phyloP scores from a whole-genome alignment of 2,113 vertebrate species.

The Shinisaurus crocodilurus region DNA sequence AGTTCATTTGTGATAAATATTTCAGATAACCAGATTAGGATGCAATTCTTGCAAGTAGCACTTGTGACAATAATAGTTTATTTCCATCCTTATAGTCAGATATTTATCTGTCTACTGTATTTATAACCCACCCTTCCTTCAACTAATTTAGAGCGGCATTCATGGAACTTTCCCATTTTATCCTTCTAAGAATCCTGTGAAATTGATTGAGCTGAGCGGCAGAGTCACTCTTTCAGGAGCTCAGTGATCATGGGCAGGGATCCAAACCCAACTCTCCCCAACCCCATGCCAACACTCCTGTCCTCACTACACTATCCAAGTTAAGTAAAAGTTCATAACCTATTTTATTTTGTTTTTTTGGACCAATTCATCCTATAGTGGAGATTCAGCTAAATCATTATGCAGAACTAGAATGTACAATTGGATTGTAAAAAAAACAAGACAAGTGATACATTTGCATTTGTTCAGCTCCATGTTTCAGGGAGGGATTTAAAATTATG shows the following conservation, averaged over 20 bases:
- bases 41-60: background rate
- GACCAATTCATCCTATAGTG: background rate
- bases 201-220: background rate
- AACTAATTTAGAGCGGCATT: background rate
- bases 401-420: background rate
- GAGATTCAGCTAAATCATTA: background rate
- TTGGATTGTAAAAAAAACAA: slow-evolving; percentile 63
- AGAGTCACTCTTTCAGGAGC: too few species aligned
- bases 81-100: background rate
- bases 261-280: background rate
- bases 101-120: background rate
- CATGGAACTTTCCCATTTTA: background rate
- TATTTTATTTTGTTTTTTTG: background rate
- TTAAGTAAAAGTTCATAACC: background rate
- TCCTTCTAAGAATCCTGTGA: background rate
- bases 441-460: slow-evolving; percentile 55
- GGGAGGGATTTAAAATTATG: slow-evolving; percentile 59
- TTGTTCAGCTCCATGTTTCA: slow-evolving; percentile 52
- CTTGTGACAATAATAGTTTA: background rate
- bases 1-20: background rate
- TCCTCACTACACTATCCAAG: background rate
- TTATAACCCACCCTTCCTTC: background rate
- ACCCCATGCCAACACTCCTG: background rate
- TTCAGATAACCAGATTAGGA: background rate
- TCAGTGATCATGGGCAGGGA: background rate